phyloP scores from a whole-genome alignment of 2,113 vertebrate genomes.

The Gnathonemus longibarbis region DNA sequence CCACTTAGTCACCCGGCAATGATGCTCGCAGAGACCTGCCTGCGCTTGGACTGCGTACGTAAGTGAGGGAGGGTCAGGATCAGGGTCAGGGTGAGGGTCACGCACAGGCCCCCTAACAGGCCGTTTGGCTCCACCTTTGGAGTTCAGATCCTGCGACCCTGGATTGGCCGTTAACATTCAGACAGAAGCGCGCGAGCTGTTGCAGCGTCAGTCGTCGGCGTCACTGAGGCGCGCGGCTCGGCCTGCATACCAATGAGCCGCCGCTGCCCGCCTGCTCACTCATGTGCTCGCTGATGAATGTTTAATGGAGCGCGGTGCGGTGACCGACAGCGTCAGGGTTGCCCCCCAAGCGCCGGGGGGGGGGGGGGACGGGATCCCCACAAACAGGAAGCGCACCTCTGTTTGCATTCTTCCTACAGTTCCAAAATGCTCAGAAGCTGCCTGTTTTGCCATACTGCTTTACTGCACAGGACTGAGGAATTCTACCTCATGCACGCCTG shows the following conservation, averaged over 20 bases:
- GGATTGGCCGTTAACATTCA: not conserved
- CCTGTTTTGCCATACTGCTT: not conserved
- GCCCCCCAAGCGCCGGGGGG: not conserved
- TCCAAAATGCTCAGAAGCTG: not conserved
- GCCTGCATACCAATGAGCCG: not conserved
- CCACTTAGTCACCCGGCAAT: not conserved
- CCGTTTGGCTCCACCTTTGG: not conserved
- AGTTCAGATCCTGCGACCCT: not conserved
- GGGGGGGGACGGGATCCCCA: not conserved
- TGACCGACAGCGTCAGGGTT: not conserved
- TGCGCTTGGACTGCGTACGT: not conserved
- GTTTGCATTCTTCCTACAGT: not conserved
- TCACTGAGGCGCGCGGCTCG: not conserved
- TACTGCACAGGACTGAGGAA: not conserved
- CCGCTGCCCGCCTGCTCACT: not conserved
- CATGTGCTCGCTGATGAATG: not conserved
- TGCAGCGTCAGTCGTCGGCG: not conserved
- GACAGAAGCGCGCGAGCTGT: not conserved
- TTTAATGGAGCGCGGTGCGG: not conserved
- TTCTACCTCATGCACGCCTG: not conserved
- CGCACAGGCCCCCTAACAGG: not conserved
- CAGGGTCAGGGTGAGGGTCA: not conserved
- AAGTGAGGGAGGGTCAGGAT: not conserved
- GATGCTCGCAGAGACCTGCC: not conserved
- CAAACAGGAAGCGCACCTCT: not conserved